Conservation (phyloP, 2,797 vertebrate genomes). For the Schizopygopsis malacanthus region DNA sequence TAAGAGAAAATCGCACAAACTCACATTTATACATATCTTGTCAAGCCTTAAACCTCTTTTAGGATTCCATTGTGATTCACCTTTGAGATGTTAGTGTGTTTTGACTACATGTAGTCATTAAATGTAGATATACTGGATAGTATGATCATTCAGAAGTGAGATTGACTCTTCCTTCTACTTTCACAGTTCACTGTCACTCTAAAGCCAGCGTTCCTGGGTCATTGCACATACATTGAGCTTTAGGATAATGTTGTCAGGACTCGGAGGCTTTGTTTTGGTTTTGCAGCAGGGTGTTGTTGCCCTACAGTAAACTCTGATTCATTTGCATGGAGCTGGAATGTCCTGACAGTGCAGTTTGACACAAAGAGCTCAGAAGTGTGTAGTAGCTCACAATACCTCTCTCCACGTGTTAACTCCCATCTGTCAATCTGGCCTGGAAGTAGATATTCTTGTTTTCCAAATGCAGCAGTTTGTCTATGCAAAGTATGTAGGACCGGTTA, state of each 20-base stretch:
- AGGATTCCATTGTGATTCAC: not conserved
- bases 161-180: not conserved
- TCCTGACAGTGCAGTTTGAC: constrained; percentile 71
- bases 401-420: not conserved
- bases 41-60: not conserved
- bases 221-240: not conserved
- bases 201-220: not conserved
- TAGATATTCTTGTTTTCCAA: not conserved
- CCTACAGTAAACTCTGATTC: constrained; percentile 45
- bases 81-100: no score
- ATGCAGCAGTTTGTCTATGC: not conserved
- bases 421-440: not conserved
- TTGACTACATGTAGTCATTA: no score
- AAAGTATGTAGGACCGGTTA: not conserved
- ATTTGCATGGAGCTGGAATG: constrained; percentile 65
- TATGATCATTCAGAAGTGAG: no score
- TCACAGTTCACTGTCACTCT: not conserved
- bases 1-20: not conserved
- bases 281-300: not conserved
- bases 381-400: constrained; percentile 58
- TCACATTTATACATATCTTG: not conserved
- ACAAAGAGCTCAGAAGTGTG: constrained; percentile 65
- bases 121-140: no score
- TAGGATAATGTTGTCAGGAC: constrained; percentile 19
- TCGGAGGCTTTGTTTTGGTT: constrained; percentile 28